These are phyloP conservation scores for Nothobranchius furzeri DNA, from an alignment of 2,113 vertebrate species.

Conservation along the genomic window DNA sequence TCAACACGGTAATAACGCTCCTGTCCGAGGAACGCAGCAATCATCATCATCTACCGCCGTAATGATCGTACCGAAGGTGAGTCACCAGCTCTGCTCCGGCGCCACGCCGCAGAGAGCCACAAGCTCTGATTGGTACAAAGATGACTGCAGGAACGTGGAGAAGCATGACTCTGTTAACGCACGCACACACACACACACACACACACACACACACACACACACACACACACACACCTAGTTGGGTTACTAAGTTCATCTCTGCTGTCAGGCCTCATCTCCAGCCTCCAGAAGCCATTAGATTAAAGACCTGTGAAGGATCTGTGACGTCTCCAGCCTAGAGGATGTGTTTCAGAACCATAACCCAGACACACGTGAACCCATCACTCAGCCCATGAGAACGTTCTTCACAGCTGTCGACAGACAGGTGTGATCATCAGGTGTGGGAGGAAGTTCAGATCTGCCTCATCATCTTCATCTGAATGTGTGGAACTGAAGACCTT, in stretches of 20 bases:
- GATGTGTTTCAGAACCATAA: no score
- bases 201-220: neutral
- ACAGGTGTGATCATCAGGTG: neutral
- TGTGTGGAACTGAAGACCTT: neutral
- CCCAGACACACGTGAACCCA: no score
- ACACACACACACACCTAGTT: neutral
- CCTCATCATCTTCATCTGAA: neutral
- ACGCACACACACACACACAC: constrained; percentile 6
- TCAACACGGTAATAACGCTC: constrained; percentile 12
- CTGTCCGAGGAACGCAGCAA: constrained; percentile 9
- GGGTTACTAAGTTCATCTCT: constrained; percentile 12
- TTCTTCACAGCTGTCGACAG: neutral
- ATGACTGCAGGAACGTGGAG: constrained; percentile 10
- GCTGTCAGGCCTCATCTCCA: neutral
- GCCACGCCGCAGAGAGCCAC: neutral
- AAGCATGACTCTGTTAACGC: neutral
- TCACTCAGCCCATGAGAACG: neutral
- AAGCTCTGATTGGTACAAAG: constrained; percentile 24
- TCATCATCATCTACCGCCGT: constrained; percentile 18
- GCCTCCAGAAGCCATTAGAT: neutral
- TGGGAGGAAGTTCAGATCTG: neutral
- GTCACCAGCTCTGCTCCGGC: constrained; percentile 26
- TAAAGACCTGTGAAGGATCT: neutral
- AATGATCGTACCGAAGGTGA: constrained; percentile 17
- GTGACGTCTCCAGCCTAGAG: no score